Evolutionary conservation across 1,140 invertebrate genomes (phyloP).

Genomic region (Wiebesia pumilae): DNA sequence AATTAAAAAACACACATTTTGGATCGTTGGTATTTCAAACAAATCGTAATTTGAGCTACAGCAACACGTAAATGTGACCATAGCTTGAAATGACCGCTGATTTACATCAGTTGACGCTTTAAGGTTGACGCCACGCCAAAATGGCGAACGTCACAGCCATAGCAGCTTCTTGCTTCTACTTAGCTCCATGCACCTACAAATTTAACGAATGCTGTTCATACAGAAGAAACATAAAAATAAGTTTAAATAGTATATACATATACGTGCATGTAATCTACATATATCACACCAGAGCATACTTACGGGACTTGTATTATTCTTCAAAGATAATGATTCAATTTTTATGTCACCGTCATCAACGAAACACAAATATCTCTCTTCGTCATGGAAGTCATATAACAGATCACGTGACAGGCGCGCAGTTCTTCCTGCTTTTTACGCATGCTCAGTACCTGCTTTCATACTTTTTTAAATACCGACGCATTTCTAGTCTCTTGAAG

Average conservation of each 20-base stretch:
- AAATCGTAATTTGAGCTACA: slow-evolving; percentile 43
- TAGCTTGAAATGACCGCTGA: slow-evolving; percentile 47
- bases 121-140: slow-evolving; percentile 48
- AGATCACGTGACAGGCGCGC: slow-evolving; percentile 50
- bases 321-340: slow-evolving; percentile 35
- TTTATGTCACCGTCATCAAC: slow-evolving; percentile 51
- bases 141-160: slow-evolving; percentile 49
- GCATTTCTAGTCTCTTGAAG: background rate
- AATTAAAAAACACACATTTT: slow-evolving; percentile 31
- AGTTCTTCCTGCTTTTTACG: slow-evolving; percentile 32
- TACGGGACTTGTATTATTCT: background rate
- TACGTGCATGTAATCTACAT: background rate
- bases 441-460: slow-evolving; percentile 20
- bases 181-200: background rate
- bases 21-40: slow-evolving; percentile 43
- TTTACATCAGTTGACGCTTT: slow-evolving; percentile 53
- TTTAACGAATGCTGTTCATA: background rate
- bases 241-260: background rate
- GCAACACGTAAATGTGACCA: slow-evolving; percentile 52
- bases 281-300: background rate
- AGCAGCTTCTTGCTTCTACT: slow-evolving; percentile 7
- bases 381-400: slow-evolving; percentile 54
- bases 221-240: background rate
- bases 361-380: slow-evolving; percentile 47
- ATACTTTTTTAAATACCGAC: slow-evolving; percentile 24